Conservation (phyloP, 2,888 invertebrate genomes). For the Drosophila eohydei region DNA sequence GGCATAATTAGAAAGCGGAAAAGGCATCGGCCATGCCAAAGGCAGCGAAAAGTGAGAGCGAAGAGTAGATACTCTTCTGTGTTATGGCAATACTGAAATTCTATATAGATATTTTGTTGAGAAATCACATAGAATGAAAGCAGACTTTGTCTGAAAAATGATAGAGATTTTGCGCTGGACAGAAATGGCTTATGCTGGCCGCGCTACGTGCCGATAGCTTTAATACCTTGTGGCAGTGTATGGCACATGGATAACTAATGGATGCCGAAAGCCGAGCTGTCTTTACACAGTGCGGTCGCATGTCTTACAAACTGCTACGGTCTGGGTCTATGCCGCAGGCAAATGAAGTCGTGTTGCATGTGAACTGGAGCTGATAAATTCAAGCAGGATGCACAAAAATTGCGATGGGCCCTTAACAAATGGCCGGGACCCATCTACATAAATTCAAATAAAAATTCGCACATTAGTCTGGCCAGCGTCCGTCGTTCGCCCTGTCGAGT, state of each 20-base stretch:
- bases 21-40: conserved; percentile 34
- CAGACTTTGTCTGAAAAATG: no score
- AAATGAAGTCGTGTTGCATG: conserved; percentile 40
- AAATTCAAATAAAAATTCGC: conserved; percentile 72
- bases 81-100: neutral
- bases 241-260: conserved; percentile 49
- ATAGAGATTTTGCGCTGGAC: neutral
- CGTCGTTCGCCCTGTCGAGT: conserved; percentile 30
- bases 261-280: conserved; percentile 51
- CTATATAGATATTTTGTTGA: neutral
- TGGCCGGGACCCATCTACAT: conserved; percentile 39
- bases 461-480: conserved; percentile 51
- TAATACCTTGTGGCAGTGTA: neutral
- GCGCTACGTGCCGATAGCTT: neutral
- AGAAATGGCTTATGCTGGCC: neutral
- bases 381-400: conserved; percentile 26
- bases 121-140: neutral
- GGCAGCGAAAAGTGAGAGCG: neutral
- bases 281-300: conserved; percentile 14
- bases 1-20: conserved; percentile 73
- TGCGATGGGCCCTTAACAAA: conserved; percentile 38
- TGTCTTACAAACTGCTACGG: conserved; percentile 6
- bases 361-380: conserved; percentile 52
- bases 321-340: neutral
- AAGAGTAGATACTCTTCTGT: neutral